phyloP scores from a whole-genome alignment of 1,140 invertebrate genomes.

The Bombus vancouverensis region DNA sequence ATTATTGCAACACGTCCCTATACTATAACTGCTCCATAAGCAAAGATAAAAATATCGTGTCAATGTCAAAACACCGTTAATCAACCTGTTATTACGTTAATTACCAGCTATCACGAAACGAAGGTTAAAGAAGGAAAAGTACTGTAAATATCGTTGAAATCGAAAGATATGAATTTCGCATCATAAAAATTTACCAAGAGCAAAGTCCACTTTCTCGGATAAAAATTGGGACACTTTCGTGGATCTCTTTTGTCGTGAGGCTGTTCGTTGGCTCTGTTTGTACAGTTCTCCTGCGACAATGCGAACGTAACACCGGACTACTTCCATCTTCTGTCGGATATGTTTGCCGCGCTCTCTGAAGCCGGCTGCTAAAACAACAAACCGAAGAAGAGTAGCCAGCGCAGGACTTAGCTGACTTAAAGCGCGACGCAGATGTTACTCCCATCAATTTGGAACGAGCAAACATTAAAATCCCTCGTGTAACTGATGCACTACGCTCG shows the following conservation, averaged over 20 bases:
- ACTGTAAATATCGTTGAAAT: background rate
- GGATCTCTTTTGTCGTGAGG: constrained; percentile 41
- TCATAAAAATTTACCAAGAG: background rate
- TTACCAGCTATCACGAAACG: background rate
- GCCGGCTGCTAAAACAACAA: constrained; percentile 67
- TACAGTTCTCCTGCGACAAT: constrained; percentile 63
- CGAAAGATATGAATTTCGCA: background rate
- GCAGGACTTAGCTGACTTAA: constrained; percentile 54
- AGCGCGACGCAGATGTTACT: constrained; percentile 49
- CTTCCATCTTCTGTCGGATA: constrained; percentile 70
- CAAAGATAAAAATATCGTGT: background rate
- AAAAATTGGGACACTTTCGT: constrained; percentile 49
- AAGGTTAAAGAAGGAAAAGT: background rate
- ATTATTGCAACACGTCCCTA: too few species aligned
- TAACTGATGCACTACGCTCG: constrained; percentile 47
- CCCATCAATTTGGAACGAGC: constrained; percentile 59
- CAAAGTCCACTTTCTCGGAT: constrained; percentile 19
- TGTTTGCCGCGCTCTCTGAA: constrained; percentile 66
- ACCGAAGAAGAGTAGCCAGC: constrained; percentile 63
- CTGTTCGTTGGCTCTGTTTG: constrained; percentile 49
- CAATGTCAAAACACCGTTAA: background rate
- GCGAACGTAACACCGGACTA: constrained; percentile 65
- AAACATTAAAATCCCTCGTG: constrained; percentile 59
- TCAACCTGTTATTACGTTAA: background rate
- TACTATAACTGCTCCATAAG: too few species aligned